Percentiles rank a stretch among this genome's conserved stretches.
Evolutionary conservation across 1,140 invertebrate genomes (phyloP).

Genomic region (Nilaparvata lugens): DNA sequence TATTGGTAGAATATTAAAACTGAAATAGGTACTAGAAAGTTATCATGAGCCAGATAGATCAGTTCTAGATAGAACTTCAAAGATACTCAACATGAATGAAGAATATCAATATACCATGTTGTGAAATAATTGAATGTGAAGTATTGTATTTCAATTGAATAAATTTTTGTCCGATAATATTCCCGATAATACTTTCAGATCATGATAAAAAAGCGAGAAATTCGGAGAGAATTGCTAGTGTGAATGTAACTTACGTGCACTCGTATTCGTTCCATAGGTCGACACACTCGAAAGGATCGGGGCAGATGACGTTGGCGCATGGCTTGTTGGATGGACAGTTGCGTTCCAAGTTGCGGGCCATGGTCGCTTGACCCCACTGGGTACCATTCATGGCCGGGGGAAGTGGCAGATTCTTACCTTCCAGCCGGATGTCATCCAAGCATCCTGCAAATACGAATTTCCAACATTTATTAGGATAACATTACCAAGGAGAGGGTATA

Average conservation of each 20-base stretch:
- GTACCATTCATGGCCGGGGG: slow-evolving; percentile 89
- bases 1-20: too few relatives aligned
- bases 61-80: too few relatives aligned
- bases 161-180: background rate
- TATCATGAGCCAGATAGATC: too few relatives aligned
- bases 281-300: slow-evolving; percentile 88
- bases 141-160: background rate
- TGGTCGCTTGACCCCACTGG: slow-evolving; percentile 89
- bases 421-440: slow-evolving; percentile 75
- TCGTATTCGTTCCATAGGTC: slow-evolving; percentile 95
- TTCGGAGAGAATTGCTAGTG: too few relatives aligned
- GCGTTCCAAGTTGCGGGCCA: slow-evolving; percentile 79
- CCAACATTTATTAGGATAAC: too few relatives aligned
- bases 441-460: slow-evolving; percentile 46
- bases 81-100: too few relatives aligned
- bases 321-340: slow-evolving; percentile 91
- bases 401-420: slow-evolving; percentile 83
- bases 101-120: too few relatives aligned
- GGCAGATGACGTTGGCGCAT: slow-evolving; percentile 83
- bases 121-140: too few relatives aligned
- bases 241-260: slow-evolving; percentile 72
- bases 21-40: too few relatives aligned
- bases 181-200: background rate
- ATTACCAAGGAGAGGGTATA: too few relatives aligned
- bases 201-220: too few relatives aligned